These are phyloP conservation scores for Pheucticus melanocephalus DNA, from an alignment of 2,113 vertebrate genomes.

Conservation along the genomic window DNA sequence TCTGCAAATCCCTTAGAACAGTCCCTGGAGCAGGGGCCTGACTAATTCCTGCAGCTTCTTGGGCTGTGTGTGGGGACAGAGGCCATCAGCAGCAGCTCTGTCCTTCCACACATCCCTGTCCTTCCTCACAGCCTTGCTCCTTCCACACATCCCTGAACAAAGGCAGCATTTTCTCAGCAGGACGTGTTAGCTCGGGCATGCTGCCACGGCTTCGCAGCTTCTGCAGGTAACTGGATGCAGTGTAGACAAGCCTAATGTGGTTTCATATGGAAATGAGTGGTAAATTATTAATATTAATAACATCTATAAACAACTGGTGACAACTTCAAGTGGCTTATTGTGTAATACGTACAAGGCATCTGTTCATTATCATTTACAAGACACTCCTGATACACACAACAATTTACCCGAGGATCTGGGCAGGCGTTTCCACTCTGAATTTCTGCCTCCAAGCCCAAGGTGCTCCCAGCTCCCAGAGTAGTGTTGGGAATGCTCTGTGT, in stretches of 20 bases:
- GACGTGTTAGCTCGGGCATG: background rate
- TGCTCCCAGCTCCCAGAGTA: background rate
- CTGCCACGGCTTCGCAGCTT: background rate
- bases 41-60: background rate
- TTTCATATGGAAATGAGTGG: slow-evolving; percentile 52
- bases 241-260: slow-evolving; percentile 40
- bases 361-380: slow-evolving; percentile 53
- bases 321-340: slow-evolving; percentile 63
- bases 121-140: background rate
- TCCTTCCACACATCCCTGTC: background rate
- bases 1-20: background rate
- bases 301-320: slow-evolving; percentile 57
- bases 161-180: slow-evolving; percentile 48
- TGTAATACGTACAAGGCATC: slow-evolving; percentile 37
- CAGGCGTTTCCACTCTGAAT: background rate
- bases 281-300: slow-evolving; percentile 68
- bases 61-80: background rate
- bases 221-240: slow-evolving; percentile 53
- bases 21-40: background rate
- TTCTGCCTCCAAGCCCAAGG: background rate
- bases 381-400: background rate
- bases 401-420: background rate
- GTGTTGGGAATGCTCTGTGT: background rate
- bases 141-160: background rate
- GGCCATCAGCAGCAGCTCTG: background rate